Base-by-base conservation (phyloP, 2,113 vertebrate species). In the Saguinus midas region DNA sequence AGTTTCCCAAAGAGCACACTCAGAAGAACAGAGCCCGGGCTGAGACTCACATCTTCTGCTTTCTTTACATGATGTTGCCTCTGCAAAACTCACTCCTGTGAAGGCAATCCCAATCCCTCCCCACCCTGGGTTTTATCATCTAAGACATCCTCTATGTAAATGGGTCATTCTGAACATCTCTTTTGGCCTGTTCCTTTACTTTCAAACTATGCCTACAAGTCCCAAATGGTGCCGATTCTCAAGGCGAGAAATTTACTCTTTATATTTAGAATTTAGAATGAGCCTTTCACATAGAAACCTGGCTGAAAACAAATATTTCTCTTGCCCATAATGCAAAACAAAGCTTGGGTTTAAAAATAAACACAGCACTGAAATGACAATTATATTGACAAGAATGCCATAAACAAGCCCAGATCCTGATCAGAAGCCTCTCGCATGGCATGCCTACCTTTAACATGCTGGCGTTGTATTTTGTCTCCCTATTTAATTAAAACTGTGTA, bases 301-400 rank as follows among this genome's bases (percentile, higher is more conserved):
- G 87, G 35, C 87, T 92, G 92, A 52, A 87, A 96, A 85, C 0
- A 17, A 92, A 66, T 70, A 45, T 48, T 72, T 72, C 57, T 45
- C 84, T 78, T 96, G 75, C 12, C 8, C 17, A 85, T 43, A 66
- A 82, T 45, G 48, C 87, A 78, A 82, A 96, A 75, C 87, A 93
- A 96, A 96, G 61, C 82, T 90, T 50, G 57, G 20, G 45, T 97
- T 95, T 93, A 87, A 87, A 90, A 90, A 91, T 97, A 96, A 92
- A 82, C 84, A 95, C 40, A n/a, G 52, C 3, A 0, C 72, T 16
- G 11, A 90, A 73, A 95, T 95, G 96, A 94, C 95, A 97, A 84
- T 45, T 81, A 25, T n/a, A 96, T 50, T 82, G 96, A 96, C 87
- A 79, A 75, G 89, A 70, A 92, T 48, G 48, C 81, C 45, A 7